Base-by-base conservation (phyloP, 2,113 vertebrate species). In the Dasypus novemcinctus region DNA sequence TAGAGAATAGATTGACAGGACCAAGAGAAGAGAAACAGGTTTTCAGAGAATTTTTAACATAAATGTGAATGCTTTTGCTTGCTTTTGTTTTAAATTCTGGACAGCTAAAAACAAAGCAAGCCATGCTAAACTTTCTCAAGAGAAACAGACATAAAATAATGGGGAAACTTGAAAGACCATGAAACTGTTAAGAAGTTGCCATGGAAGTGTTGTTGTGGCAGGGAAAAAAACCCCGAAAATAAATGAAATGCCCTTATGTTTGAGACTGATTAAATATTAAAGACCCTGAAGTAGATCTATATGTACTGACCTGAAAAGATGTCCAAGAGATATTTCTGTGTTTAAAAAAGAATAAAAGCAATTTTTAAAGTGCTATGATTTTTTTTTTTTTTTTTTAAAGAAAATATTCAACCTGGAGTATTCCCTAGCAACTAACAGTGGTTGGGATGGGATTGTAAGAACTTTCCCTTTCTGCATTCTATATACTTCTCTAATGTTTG, bases 81-180 rank as follows among this genome's bases (percentile, higher is more conserved):
- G 9, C 75, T 59, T 89, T 66, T 25, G 41, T 38, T 66, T 27
- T 85, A 38, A 41, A 23, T 79, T 66, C 91, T 93, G 83, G 41
- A 87, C 92, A 74, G 31, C 57, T 87, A 59, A 85, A 46, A 83
- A 80, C 59, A n/a, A 81, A 97, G 89, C 41, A 82, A 78, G 33
- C 20, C 54, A 4, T 43, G 12, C 8, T 75, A 76, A 81, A 41
- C 33, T 69, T 88, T 46, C 38, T 61, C 29, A 72, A 92, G 61
- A 54, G 46, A 59, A 46, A 79, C 59, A 74, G 76, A 52, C 9
- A 20, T 33, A 20, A 71, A 76, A n/a, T 69, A 46, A 46, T 38
- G 54, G 49, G 1, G 76, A 82, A 75, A 87, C 41, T 64, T 74
- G 66, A 15, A 82, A 85, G 25, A 59, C 33, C 21, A 4, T 75